phyloP scores from a whole-genome alignment of 2,113 vertebrate genomes.

The Lipophrys pholis region DNA sequence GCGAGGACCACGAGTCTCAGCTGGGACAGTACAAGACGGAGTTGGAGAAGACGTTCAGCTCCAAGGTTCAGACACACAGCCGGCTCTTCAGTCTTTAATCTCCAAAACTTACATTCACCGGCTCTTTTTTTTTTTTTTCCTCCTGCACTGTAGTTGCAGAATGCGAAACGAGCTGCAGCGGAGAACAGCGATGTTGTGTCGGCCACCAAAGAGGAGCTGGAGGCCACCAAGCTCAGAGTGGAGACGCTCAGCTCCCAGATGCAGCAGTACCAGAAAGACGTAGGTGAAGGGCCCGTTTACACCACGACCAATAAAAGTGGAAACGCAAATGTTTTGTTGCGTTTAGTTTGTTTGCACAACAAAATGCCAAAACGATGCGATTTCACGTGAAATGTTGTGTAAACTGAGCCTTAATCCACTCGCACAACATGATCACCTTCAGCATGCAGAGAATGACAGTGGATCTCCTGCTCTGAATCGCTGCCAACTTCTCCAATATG shows the following conservation, averaged over 20 bases:
- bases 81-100: too few relatives aligned
- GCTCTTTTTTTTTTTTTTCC: neutral
- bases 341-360: too few relatives aligned
- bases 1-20: conserved; percentile 83
- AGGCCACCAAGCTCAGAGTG: conserved; percentile 70
- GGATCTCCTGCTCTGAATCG: too few relatives aligned
- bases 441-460: too few relatives aligned
- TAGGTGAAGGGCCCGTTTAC: conserved; percentile 41
- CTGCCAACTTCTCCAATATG: too few relatives aligned
- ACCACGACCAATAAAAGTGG: too few relatives aligned
- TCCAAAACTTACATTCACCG: neutral
- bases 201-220: conserved; percentile 83
- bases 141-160: conserved; percentile 80
- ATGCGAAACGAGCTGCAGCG: conserved; percentile 79
- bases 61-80: conserved; percentile 75
- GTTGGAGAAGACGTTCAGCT: conserved; percentile 80
- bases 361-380: too few relatives aligned
- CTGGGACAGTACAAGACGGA: conserved; percentile 87
- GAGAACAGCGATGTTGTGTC: conserved; percentile 77
- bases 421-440: too few relatives aligned
- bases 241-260: conserved; percentile 82
- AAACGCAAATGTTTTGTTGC: too few relatives aligned
- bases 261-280: conserved; percentile 81
- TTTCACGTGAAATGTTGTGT: too few relatives aligned
- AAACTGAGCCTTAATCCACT: too few relatives aligned